Conservation (phyloP, 2,797 vertebrate species). For the Myotis planiceps region DNA sequence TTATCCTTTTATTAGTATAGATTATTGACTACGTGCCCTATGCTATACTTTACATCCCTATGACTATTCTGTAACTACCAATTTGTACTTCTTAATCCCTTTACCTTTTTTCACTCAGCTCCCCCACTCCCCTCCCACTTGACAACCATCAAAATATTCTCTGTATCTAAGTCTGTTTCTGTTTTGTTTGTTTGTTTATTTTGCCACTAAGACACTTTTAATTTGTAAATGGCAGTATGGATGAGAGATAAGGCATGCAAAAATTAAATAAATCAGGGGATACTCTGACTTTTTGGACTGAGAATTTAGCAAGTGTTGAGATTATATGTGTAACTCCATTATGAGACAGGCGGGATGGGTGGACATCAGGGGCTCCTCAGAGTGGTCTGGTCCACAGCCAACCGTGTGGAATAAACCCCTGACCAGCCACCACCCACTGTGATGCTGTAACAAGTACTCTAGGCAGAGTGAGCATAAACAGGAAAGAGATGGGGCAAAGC, state of each 20-base stretch:
- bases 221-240: not conserved
- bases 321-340: rapidly evolving
- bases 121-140: not conserved
- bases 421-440: rapidly evolving
- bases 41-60: not conserved
- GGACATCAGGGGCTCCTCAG: rapidly evolving
- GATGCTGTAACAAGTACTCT: not conserved
- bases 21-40: not conserved
- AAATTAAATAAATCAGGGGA: not conserved
- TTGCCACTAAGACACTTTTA: not conserved
- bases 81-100: not conserved
- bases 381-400: rapidly evolving
- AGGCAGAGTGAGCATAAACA: rapidly evolving
- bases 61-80: not conserved
- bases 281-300: not conserved
- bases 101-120: not conserved
- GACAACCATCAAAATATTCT: not conserved
- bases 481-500: rapidly evolving
- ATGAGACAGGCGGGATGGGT: rapidly evolving
- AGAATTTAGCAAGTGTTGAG: rapidly evolving
- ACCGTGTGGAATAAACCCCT: rapidly evolving
- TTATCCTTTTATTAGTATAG: no score
- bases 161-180: not conserved
- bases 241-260: not conserved
- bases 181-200: not conserved